Percentiles rank a stretch among this genome's conserved stretches.
Conservation (phyloP, 2,888 invertebrate species). For the Corbicula japonica region DNA sequence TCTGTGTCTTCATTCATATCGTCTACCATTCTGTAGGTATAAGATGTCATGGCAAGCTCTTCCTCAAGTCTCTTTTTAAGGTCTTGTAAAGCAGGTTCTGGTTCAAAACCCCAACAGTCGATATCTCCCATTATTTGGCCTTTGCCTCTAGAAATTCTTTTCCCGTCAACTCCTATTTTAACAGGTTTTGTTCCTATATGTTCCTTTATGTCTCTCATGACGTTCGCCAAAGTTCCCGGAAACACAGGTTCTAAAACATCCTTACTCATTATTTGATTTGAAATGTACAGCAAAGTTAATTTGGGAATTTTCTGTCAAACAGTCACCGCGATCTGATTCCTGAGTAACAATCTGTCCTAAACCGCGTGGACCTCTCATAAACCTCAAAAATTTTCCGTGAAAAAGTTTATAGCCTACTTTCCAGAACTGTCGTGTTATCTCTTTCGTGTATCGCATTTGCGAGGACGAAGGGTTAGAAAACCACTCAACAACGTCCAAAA, state of each 20-base stretch:
- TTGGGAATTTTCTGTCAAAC: slow-evolving; percentile 1
- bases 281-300: slow-evolving; percentile 30
- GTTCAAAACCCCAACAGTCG: slow-evolving; percentile 23
- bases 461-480: too few relatives aligned
- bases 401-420: slow-evolving; percentile 29
- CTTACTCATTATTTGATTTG: background rate
- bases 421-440: slow-evolving; percentile 26
- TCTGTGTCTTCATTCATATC: background rate
- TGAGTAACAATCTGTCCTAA: slow-evolving; percentile 4
- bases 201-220: background rate
- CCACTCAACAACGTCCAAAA: slow-evolving; percentile 10
- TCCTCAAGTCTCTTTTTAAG: background rate
- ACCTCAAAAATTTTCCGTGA: slow-evolving; percentile 30
- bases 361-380: slow-evolving; percentile 32
- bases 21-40: background rate
- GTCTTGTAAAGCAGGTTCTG: background rate
- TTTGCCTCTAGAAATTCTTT: slow-evolving; percentile 19
- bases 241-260: background rate
- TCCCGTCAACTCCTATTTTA: slow-evolving; percentile 17
- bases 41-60: background rate
- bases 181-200: background rate
- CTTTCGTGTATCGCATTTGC: slow-evolving; percentile 15
- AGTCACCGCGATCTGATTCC: background rate
- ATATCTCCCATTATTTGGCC: slow-evolving; percentile 17
- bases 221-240: slow-evolving; percentile 4